A percentile compares a stretch with the other conserved stretches of the same genome.
These are phyloP conservation scores for Dynastes grantii DNA, from an alignment of 2,888 invertebrate species.

Conservation along the genomic window DNA sequence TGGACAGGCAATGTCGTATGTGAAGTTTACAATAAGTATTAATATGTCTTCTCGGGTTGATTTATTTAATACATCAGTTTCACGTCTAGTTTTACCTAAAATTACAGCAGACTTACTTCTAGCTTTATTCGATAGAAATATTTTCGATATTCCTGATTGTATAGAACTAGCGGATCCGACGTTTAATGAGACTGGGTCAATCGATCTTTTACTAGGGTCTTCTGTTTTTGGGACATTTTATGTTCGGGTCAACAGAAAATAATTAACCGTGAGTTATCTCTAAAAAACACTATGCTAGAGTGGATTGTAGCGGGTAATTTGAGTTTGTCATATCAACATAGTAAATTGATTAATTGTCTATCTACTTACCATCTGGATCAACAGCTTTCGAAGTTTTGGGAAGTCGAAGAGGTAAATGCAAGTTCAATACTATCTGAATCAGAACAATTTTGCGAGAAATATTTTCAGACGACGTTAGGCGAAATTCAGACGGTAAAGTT, in stretches of 20 bases:
- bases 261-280: not conserved
- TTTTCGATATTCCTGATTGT: not conserved
- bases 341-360: too few relatives aligned
- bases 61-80: not conserved
- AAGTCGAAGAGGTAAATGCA: too few relatives aligned
- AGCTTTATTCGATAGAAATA: not conserved
- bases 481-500: not conserved
- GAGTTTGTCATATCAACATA: not conserved
- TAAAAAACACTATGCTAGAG: not conserved
- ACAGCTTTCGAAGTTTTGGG: too few relatives aligned
- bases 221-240: not conserved
- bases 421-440: too few relatives aligned
- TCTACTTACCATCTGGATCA: too few relatives aligned
- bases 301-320: not conserved
- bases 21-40: not conserved
- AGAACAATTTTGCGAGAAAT: too few relatives aligned
- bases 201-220: not conserved
- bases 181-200: not conserved
- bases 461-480: too few relatives aligned
- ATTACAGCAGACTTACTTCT: not conserved
- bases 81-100: not conserved
- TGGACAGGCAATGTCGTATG: not conserved
- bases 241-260: not conserved
- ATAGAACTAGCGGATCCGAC: not conserved
- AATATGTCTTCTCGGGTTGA: not conserved